Conservation (phyloP, 2,888 invertebrate species). For the Gari tellinella region DNA sequence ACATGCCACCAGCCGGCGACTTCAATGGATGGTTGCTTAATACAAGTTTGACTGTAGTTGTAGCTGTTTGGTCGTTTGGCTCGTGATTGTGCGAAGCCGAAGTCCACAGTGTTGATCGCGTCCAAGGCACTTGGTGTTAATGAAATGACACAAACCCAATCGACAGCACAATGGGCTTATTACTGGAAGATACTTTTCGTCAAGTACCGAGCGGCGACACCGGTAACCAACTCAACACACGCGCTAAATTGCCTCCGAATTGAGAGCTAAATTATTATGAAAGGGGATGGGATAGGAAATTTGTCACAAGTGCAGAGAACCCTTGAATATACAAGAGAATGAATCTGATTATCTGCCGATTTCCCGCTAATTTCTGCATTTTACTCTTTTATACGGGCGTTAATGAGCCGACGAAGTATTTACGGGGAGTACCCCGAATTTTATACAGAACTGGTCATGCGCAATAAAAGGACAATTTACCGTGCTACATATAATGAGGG, state of each 20-base stretch:
- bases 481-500: conserved; percentile 55
- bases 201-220: conserved; percentile 6
- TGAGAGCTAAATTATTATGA: conserved; percentile 21
- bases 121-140: background rate
- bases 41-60: too few relatives aligned
- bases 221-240: conserved; percentile 21
- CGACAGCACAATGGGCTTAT: conserved; percentile 31
- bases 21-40: too few relatives aligned
- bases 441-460: conserved; percentile 37
- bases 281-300: conserved; percentile 22
- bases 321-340: conserved; percentile 24
- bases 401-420: conserved; percentile 43
- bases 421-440: conserved; percentile 46
- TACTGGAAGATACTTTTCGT: conserved; percentile 23
- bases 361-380: conserved; percentile 38
- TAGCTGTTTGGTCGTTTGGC: too few relatives aligned
- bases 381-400: conserved; percentile 12
- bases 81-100: too few relatives aligned
- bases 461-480: conserved; percentile 54
- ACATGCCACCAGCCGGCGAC: too few relatives aligned
- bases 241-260: conserved; percentile 35
- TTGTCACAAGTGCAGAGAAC: conserved; percentile 27
- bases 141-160: conserved; percentile 31
- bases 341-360: conserved; percentile 36
- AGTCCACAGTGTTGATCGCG: conserved; percentile 20